These are phyloP conservation scores for Barbus barbus DNA, from an alignment of 2,113 vertebrate species.

Conservation along the genomic window DNA sequence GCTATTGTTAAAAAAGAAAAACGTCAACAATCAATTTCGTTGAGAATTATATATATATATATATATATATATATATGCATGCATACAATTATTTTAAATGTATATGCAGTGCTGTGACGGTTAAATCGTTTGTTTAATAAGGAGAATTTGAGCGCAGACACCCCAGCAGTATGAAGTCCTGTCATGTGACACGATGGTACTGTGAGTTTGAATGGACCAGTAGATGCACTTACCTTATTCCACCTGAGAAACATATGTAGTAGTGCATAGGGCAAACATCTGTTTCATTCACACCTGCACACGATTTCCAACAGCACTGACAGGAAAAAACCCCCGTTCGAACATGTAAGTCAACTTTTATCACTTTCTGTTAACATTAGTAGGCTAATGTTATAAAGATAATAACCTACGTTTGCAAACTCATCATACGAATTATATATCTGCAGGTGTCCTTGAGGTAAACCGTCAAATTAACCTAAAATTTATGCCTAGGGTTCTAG, in stretches of 20 bases:
- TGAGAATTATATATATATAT: too few species aligned
- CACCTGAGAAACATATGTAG: conserved; percentile 3
- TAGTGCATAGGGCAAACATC: too few species aligned
- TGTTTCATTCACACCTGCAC: background rate
- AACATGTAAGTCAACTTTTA: background rate
- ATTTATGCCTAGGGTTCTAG: background rate
- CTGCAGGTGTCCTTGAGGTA: background rate
- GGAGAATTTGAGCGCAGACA: background rate
- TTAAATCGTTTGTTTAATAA: background rate
- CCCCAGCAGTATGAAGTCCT: background rate
- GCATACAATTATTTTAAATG: too few species aligned
- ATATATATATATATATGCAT: too few species aligned
- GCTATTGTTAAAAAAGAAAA: background rate
- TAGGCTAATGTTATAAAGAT: background rate
- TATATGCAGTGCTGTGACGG: background rate
- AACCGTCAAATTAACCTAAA: background rate
- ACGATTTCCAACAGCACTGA: background rate
- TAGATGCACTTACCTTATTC: background rate
- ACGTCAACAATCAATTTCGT: background rate
- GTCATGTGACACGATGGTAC: background rate
- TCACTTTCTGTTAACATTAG: background rate
- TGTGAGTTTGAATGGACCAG: background rate
- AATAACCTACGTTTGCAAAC: background rate
- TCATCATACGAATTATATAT: background rate
- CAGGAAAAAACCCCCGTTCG: background rate